These are phyloP conservation scores for Hecatera dysodea DNA, from an alignment of 2,888 invertebrate species.

Conservation along the genomic window DNA sequence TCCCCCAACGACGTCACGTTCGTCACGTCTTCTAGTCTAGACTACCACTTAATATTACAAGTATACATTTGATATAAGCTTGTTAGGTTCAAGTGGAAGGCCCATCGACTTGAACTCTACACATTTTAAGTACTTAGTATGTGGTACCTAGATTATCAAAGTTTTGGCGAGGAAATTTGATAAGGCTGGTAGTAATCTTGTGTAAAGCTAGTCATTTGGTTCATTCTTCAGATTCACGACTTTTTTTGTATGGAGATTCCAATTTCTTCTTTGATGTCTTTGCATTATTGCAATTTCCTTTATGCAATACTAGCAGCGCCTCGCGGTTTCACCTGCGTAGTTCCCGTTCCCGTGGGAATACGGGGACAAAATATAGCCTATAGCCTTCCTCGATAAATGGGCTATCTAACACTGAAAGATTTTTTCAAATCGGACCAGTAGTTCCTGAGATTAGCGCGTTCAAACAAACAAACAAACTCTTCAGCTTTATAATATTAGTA, in stretches of 20 bases:
- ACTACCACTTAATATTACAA: slow-evolving; percentile 45
- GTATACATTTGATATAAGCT: slow-evolving; percentile 47
- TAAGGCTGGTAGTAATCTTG: neutral
- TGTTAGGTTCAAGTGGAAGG: slow-evolving; percentile 35
- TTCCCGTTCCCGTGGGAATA: too few relatives aligned
- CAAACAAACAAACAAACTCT: too few relatives aligned
- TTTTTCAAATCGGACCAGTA: too few relatives aligned
- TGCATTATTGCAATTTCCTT: neutral
- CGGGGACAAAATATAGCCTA: too few relatives aligned
- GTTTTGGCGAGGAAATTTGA: neutral
- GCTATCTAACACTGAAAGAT: too few relatives aligned
- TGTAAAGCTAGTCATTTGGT: neutral
- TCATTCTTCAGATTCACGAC: neutral
- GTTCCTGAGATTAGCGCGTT: too few relatives aligned
- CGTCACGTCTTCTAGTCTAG: slow-evolving; percentile 41
- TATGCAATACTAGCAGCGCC: too few relatives aligned
- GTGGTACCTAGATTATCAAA: neutral
- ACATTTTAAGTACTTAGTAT: neutral
- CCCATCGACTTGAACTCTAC: slow-evolving; percentile 5
- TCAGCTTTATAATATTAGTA: too few relatives aligned
- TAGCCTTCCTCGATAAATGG: too few relatives aligned
- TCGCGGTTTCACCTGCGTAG: too few relatives aligned
- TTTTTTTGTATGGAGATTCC: neutral
- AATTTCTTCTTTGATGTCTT: neutral
- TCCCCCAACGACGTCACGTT: slow-evolving; percentile 41